Percentiles rank a stretch among this genome's conserved stretches.
These are phyloP conservation scores for Pangasius mekongensis DNA, from an alignment of 2,797 vertebrate species.

Conservation along the genomic window DNA sequence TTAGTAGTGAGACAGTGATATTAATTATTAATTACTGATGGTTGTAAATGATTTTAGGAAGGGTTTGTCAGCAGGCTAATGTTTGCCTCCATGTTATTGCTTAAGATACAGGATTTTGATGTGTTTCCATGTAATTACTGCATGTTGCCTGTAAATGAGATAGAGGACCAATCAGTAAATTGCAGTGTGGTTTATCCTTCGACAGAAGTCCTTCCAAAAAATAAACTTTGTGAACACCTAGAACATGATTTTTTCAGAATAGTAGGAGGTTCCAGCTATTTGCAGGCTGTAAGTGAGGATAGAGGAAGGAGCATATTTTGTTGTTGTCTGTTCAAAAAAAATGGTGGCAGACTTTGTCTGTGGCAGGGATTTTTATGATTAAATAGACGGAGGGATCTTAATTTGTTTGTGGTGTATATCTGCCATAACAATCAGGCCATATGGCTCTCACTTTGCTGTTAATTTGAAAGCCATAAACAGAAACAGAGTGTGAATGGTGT, in stretches of 20 bases:
- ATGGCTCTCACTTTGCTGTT: constrained; percentile 17
- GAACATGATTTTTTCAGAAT: background rate
- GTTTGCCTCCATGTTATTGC: background rate
- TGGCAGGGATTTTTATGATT: constrained; percentile 16
- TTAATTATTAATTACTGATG: constrained; percentile 53
- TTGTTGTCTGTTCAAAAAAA: background rate
- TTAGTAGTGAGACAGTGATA: constrained; percentile 46
- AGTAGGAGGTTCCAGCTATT: background rate
- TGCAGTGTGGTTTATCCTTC: background rate
- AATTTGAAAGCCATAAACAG: constrained; percentile 15
- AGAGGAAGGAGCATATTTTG: background rate
- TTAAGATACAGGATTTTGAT: constrained; percentile 10
- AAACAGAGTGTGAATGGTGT: background rate
- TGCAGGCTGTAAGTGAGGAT: background rate
- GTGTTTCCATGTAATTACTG: constrained; percentile 10
- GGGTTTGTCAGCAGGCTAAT: constrained; percentile 46
- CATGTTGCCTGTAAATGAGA: constrained; percentile 16
- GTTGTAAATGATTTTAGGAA: constrained; percentile 54
- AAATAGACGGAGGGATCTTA: constrained; percentile 12
- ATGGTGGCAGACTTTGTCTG: background rate
- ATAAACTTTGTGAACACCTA: background rate
- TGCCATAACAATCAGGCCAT: constrained; percentile 3
- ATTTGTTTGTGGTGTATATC: constrained; percentile 25
- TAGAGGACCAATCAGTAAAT: constrained; percentile 31
- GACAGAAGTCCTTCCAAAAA: background rate